Conservation (phyloP, 1,140 invertebrate species). For the Drosophila sp. region DNA sequence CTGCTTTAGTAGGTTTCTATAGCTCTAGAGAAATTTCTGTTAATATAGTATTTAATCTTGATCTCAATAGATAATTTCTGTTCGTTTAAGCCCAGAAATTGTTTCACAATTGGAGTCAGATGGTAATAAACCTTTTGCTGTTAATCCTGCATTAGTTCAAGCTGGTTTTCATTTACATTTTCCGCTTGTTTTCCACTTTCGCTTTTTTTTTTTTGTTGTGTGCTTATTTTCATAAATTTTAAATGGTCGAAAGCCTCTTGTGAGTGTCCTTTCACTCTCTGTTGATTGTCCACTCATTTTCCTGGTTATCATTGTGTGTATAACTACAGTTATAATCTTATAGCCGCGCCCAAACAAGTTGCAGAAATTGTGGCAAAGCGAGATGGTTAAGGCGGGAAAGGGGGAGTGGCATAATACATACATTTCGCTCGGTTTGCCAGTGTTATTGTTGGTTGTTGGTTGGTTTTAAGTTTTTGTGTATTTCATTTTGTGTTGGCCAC, state of each 20-base stretch:
- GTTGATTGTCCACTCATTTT: conserved; percentile 10
- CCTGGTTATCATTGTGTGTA: conserved; percentile 20
- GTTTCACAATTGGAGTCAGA: neutral
- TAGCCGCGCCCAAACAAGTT: conserved; percentile 54
- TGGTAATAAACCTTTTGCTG: neutral
- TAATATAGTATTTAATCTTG: too few species aligned
- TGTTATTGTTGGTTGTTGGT: conserved; percentile 60
- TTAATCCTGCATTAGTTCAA: neutral
- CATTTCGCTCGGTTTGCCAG: conserved; percentile 5
- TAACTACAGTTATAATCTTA: conserved; percentile 51
- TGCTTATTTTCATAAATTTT: neutral
- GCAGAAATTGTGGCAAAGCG: conserved; percentile 2
- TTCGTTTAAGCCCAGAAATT: too few species aligned
- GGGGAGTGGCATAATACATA: conserved; percentile 36
- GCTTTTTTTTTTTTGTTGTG: neutral
- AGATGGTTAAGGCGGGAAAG: too few species aligned
- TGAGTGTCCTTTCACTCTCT: conserved; percentile 17
- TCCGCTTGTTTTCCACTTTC: neutral
- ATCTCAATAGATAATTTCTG: too few species aligned
- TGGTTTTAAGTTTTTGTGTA: conserved; percentile 68
- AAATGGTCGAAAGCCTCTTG: conserved; percentile 21
- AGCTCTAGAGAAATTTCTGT: too few species aligned
- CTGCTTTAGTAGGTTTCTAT: too few species aligned
- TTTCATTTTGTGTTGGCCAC: conserved; percentile 59
- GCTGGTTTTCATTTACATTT: neutral